Percentiles rank a stretch among this genome's conserved stretches.
Evolutionary conservation across 2,113 vertebrate genomes (phyloP).

Genomic region (Lamprologus ornatipinnis): DNA sequence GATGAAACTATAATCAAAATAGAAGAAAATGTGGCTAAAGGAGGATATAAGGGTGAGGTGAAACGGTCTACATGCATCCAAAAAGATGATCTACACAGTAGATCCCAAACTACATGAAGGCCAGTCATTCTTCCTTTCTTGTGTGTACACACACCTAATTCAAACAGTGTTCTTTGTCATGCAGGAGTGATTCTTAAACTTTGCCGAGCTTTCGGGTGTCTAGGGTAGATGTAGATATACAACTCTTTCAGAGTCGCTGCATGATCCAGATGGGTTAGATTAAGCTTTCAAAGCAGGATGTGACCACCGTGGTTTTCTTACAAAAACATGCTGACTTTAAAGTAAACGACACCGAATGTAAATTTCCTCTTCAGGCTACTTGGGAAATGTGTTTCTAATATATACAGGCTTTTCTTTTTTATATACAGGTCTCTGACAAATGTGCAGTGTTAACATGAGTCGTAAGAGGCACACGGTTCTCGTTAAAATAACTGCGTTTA

Average conservation of each 20-base stretch:
- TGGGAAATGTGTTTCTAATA: not conserved
- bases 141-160: not conserved
- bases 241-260: not conserved
- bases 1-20: not conserved
- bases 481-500: not conserved
- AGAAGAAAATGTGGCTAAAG: not conserved
- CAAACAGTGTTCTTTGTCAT: not conserved
- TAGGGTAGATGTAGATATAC: not conserved
- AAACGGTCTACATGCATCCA: not conserved
- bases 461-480: not conserved
- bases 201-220: not conserved
- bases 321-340: conserved; percentile 29
- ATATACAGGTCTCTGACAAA: not conserved
- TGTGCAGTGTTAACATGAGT: not conserved
- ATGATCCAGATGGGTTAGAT: conserved; percentile 44
- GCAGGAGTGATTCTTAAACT: not conserved
- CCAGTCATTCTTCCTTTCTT: not conserved
- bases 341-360: conserved; percentile 23
- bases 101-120: not conserved
- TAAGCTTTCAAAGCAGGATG: conserved; percentile 50
- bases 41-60: too few species aligned
- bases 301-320: conserved; percentile 27
- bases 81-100: not conserved
- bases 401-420: not conserved
- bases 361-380: conserved; percentile 1